phyloP scores from a whole-genome alignment of 2,113 vertebrate genomes.

The Benitochromis conjunctus region DNA sequence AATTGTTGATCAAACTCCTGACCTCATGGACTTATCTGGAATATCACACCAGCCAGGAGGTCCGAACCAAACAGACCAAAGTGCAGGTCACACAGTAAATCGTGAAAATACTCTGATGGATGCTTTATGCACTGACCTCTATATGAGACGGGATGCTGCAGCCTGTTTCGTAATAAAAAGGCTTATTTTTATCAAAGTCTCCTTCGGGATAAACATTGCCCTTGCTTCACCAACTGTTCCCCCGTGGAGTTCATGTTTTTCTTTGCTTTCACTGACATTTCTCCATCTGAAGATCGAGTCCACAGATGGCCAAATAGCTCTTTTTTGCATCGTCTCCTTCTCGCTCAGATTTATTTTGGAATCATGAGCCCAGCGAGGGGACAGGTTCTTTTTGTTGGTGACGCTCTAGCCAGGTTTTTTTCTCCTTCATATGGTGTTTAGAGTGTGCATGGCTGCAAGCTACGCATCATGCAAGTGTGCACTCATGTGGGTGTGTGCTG shows the following conservation, averaged over 20 bases:
- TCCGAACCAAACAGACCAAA: not conserved
- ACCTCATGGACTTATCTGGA: not conserved
- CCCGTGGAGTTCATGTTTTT: not conserved
- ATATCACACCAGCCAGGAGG: not conserved
- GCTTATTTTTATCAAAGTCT: not conserved
- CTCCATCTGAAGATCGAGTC: slow-evolving; percentile 17
- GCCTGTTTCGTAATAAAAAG: not conserved
- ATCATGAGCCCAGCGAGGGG: not conserved
- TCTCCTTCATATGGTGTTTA: not conserved
- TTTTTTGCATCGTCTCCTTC: not conserved
- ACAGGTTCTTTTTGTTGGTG: not conserved
- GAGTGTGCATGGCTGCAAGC: not conserved
- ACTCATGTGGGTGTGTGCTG: not conserved
- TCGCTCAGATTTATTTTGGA: slow-evolving; percentile 24
- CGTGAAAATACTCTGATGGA: not conserved
- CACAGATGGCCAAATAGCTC: slow-evolving; percentile 37
- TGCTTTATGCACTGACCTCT: not conserved
- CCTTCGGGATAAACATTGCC: slow-evolving; percentile 3
- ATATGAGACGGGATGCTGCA: not conserved
- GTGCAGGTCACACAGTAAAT: not conserved
- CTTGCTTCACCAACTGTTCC: slow-evolving; percentile 15
- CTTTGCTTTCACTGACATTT: slow-evolving; percentile 5
- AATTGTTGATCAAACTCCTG: not conserved
- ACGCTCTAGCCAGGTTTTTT: not conserved
- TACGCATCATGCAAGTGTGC: not conserved